Evolutionary conservation across 2,888 invertebrate genomes (phyloP), one percentile per base, ranked within the genome.

Genomic region (Chymomyza caudatula): DNA sequence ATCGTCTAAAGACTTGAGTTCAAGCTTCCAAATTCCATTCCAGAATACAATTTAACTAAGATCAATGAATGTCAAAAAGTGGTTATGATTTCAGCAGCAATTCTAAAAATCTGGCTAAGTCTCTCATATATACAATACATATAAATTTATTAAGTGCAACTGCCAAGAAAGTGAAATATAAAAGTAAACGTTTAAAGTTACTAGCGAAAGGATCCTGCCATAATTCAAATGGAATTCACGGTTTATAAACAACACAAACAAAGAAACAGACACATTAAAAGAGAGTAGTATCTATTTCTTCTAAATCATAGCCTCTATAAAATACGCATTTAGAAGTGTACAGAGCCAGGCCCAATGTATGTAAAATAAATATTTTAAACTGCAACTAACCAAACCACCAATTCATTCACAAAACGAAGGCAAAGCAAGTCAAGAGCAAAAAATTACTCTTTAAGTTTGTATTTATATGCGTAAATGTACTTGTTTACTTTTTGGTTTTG

Each of bases 161-260:
- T 72, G 65, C 59, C 60, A 55, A 52, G 58, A 60, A 67, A 67
- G 69, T 65, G 20, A 47, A 65, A 63, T 64, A 65, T 59, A 63
- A 54, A 68, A 80, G 76, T 74, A 71, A 78, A 81, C 71, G 75
- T 74, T 69, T 70, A 80, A 84, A 84, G 82, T 85, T 85, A 84
- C 86, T 87, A 87, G 80, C 73, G 78, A 80, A 86, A 80, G 86
- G 82, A 87, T 86, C 86, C 86, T 86, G 87, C 85, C 87, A 87
- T 78, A 73, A 74, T 71, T 71, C 66, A 73, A 78, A 81, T 76
- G 81, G 76, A 81, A 74, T 77, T 67, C 74, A 84, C 83, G 86
- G 86, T 85, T 83, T 83, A 84, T 81, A 75, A 73, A 63, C 17
- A 55, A 43, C 8, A 49, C 13, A 60, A 15, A 44, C 13, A 54